These are phyloP conservation scores for Stenotaenia linearis DNA, from an alignment of 2,888 invertebrate species.

Conservation along the genomic window DNA sequence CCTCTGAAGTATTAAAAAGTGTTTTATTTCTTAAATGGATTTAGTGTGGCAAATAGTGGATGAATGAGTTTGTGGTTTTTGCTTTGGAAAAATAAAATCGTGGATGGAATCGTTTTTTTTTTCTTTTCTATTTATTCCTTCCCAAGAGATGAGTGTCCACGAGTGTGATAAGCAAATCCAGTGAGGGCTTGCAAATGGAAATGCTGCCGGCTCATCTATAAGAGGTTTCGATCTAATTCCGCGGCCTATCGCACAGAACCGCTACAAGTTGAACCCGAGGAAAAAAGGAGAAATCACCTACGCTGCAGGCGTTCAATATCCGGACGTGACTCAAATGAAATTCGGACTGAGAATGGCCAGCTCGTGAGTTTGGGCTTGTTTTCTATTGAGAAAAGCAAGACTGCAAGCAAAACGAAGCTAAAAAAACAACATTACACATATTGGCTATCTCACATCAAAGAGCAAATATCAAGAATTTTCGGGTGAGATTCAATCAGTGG, in stretches of 20 bases:
- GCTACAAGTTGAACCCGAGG: not conserved
- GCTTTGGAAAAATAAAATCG: not conserved
- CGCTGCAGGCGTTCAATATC: conserved; percentile 7
- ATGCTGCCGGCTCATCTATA: not conserved
- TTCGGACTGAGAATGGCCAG: not conserved
- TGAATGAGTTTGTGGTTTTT: not conserved
- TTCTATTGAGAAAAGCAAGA: not conserved
- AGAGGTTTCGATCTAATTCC: not conserved
- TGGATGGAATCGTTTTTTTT: too few relatives aligned
- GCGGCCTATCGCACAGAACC: not conserved
- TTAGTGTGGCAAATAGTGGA: not conserved
- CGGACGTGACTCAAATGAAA: not conserved
- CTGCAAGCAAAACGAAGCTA: not conserved
- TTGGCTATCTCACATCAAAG: not conserved
- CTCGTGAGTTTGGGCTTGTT: not conserved
- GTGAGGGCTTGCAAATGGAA: not conserved
- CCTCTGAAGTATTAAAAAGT: not conserved
- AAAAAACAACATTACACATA: not conserved
- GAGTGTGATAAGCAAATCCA: conserved; percentile 1
- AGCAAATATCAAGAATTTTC: too few relatives aligned
- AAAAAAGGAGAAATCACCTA: not conserved
- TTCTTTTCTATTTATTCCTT: too few relatives aligned
- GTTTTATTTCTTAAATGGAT: not conserved
- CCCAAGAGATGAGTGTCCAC: conserved; percentile 3
- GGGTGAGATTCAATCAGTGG: too few relatives aligned